Evolutionary conservation across 2,113 vertebrate species (phyloP), one percentile per base, ranked within the genome.

Genomic region (Xiphophorus hellerii): DNA sequence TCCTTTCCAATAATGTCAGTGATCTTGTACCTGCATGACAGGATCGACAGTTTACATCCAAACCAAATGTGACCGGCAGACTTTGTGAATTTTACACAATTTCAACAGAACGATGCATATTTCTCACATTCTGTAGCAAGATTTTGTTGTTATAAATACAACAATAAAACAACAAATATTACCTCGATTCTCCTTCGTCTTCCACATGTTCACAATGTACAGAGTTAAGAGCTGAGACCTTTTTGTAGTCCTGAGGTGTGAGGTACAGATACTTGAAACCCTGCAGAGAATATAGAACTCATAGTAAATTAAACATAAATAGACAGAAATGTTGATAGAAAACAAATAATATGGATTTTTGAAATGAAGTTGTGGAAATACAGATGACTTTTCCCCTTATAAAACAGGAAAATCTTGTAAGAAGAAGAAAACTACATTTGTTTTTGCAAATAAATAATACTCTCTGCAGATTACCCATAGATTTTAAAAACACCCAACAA

Each of bases 1-100:
- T 99, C 97, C 90, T 99, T 99, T 5, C 98, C 98, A 51, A 99
- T 99, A 91, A 99, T 99, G 94, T 99, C 98, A 7, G 98, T 99
- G 94, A 99, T 99, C 94, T 97, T 99, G 92, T 99, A 99, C 92
- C 98, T 99, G 94, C 73, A 80, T 67, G 74, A 75, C 58, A 65
- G 73, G 42, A 83, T 76, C 82, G 71, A 71, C 5, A 68, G 76
- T 7, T 66, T 87, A 25, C 76, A 27, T 75, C 62, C 73, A 14
- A 80, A 62, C 33, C 37, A 44, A 22, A 63, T 11, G 63, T 60
- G 62, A 80, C 73, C 29, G 20, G 31, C 20, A n/a, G 62, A n/a
- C 31, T 60, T 65, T 71, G 10, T n/a, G 29, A 61, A 48, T 25
- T 42, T 74, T 25, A 73, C 25, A 31, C 11, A 27, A 35, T 68